Percentiles rank a stretch among this genome's conserved stretches.
Evolutionary conservation across 2,888 invertebrate species (phyloP).

Genomic region (Caenorhabditis doughertyi): DNA sequence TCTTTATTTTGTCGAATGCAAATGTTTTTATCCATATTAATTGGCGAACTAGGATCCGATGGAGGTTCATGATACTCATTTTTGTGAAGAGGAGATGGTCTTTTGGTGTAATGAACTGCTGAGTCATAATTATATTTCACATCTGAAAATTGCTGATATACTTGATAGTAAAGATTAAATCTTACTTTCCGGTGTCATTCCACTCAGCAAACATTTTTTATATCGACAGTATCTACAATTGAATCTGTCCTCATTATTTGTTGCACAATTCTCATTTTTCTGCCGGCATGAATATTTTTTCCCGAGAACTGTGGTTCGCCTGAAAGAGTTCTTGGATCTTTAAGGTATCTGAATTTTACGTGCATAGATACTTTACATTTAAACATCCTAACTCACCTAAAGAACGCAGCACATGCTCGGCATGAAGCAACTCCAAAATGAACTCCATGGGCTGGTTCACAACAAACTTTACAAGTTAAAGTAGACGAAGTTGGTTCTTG

Average conservation of each 20-base stretch:
- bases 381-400: constrained; percentile 47
- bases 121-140: constrained; percentile 60
- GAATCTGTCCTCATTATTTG: constrained; percentile 56
- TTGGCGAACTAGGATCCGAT: constrained; percentile 30
- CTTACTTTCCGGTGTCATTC: constrained; percentile 70
- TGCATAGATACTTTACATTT: background rate
- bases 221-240: constrained; percentile 65
- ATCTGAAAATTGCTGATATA: constrained; percentile 20
- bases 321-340: background rate
- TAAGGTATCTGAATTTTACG: background rate
- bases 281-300: constrained; percentile 66
- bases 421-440: constrained; percentile 70
- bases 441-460: constrained; percentile 63
- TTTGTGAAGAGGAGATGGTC: constrained; percentile 30
- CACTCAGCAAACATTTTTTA: constrained; percentile 63
- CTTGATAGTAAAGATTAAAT: background rate
- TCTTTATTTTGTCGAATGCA: constrained; percentile 37
- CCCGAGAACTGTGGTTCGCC: constrained; percentile 61
- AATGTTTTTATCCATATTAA: background rate
- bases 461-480: constrained; percentile 59
- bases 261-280: constrained; percentile 53
- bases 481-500: constrained; percentile 38
- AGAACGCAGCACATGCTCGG: constrained; percentile 71
- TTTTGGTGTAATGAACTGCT: constrained; percentile 40
- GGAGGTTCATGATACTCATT: constrained; percentile 19